phyloP scores from a whole-genome alignment of 2,797 vertebrate species.

The Trachops cirrhosus region DNA sequence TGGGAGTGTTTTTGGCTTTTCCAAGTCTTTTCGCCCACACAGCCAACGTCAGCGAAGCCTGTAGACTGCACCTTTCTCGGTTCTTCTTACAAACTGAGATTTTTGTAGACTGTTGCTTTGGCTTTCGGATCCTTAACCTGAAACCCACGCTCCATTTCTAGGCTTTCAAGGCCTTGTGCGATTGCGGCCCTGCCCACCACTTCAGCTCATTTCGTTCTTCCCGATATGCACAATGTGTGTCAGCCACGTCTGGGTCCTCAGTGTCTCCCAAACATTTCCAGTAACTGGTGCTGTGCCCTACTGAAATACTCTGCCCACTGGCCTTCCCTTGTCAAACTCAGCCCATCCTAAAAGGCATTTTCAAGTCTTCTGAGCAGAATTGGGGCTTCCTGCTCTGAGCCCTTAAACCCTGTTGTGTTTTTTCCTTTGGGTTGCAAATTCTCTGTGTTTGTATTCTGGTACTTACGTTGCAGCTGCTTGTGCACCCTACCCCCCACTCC shows the following conservation, averaged over 20 bases:
- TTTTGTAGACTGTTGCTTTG: background rate
- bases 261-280: background rate
- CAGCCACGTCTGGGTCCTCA: background rate
- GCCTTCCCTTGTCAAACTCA: background rate
- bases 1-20: background rate
- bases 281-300: too few species aligned
- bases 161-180: background rate
- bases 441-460: background rate
- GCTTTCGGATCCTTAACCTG: background rate
- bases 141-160: background rate
- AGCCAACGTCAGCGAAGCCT: background rate
- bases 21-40: background rate
- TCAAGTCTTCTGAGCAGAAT: background rate
- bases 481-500: fast-evolving
- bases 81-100: background rate
- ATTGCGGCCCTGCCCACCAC: background rate
- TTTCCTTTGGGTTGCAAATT: background rate
- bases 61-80: background rate
- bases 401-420: background rate
- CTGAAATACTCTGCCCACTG: background rate
- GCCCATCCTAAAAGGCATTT: background rate
- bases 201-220: background rate
- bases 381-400: background rate
- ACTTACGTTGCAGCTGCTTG: background rate
- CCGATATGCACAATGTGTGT: background rate